Base-by-base conservation (phyloP, 1,140 invertebrate species). In the Euborellia annulipes region DNA sequence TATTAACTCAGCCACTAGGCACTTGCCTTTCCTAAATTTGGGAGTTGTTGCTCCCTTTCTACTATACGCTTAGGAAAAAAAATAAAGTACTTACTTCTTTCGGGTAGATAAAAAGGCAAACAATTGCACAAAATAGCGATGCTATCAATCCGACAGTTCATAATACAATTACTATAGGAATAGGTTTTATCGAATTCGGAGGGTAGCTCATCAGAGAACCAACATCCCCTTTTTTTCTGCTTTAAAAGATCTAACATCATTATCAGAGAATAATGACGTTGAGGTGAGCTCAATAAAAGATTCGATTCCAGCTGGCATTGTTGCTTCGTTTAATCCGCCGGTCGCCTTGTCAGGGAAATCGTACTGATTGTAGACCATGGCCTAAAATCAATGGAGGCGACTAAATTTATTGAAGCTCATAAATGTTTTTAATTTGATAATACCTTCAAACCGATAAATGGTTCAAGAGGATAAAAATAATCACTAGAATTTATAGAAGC, bases 91-190 rank as follows among this genome's bases (percentile, higher is more conserved):
- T 18, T 22, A 36, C 46, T 39, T 20, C 39, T 14, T 11, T 13
- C 8, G 3, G 63, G 58, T 14, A 56, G 48, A 21, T 43, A 58
- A 52, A 70, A 75, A 0, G 72, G 71, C 6, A 65, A 61, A 49
- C 73, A 77, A 11, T 65, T 57, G 49, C 75, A 77, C 0, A 68
- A 51, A 0, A 62, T 54, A 27, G 57, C 52, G 2, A 75, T 57
- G 8, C 66, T 61, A 3, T 57, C 57, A 0, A 69, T 57, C n/a
- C 65, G 64, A 52, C 75, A 77, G 17, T 64, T 58, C 2, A 70
- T 60, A 3, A 76, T 63, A 50, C 75, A 77, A 34, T 72, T 62
- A 50, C 69, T 73, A 50, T 68, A 72, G 14, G 67, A 71, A 50
- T 76, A 76, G 17, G 20, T 36, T 0, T 58, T 51, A 2, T 56